Evolutionary conservation across 2,797 vertebrate species (phyloP), one percentile per base, ranked within the genome.

Genomic region (Peromyscus attwateri): DNA sequence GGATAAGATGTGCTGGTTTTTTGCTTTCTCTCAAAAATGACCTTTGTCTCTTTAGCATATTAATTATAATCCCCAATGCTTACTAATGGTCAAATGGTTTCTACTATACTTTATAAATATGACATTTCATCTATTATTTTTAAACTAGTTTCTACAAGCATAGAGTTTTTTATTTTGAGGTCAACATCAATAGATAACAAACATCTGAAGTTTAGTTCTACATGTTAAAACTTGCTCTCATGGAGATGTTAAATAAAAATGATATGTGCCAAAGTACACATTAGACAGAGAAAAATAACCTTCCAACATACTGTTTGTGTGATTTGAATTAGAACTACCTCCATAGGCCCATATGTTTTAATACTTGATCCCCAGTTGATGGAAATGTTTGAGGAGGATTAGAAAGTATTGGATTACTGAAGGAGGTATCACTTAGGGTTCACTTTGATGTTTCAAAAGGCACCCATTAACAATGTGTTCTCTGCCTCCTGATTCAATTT

Each of bases 101-200:
- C 34, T 76, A 21, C 60, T 13, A 62, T 13, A 55, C 75, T 92
- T 95, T 91, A 43, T 13, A 71, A 88, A 95, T 79, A 37, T 57
- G 31, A 0, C 29, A 87, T 73, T 97, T 87, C 29, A 89, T 84
- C 75, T 4, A 83, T 91, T 71, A 85, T 92, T 87, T 71, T 75
- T 52, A 95, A 90, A 46, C 8, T 79, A 17, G 0, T 68, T 88
- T 87, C 60, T 60, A 2, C 11, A 77, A 34, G 31, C 13, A 79
- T 52, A 31, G 17, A 62, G 3, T 52, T 60, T 60, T 95, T 14
- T 66, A 73, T 68, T 79, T 87, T 70, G 87, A 43, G 21, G 37
- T 43, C 17, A 60, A 13, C 11, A 62, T 37, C 43, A 16, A 13
- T 57, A 89, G 34, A 27, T 91, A 55, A 62, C 62, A 68, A 57